A percentile compares a stretch with the other conserved stretches of the same genome.
These are phyloP conservation scores for Gryllus bimaculatus DNA, from an alignment of 1,140 invertebrate species.

Conservation along the genomic window DNA sequence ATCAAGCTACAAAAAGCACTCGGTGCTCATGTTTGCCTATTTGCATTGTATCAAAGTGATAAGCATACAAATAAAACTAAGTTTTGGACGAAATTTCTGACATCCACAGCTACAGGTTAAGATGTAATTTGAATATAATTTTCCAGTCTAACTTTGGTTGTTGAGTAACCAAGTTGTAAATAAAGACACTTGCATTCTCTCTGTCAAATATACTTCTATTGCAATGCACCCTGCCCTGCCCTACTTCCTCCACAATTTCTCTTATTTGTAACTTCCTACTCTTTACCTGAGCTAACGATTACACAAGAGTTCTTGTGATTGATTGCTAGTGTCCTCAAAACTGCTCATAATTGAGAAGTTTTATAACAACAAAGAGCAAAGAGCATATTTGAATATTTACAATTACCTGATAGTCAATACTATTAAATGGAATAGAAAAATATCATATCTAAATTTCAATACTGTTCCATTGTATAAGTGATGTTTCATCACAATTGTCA, in stretches of 20 bases:
- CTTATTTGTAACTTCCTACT: background rate
- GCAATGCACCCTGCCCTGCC: background rate
- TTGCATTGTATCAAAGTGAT: background rate
- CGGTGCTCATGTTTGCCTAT: background rate
- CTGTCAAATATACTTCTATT: background rate
- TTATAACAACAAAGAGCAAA: background rate
- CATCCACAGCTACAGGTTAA: background rate
- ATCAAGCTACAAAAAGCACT: background rate
- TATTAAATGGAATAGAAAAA: constrained; percentile 1
- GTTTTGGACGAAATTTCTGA: background rate
- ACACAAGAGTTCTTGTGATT: background rate
- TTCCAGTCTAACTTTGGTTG: background rate
- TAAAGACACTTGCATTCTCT: background rate
- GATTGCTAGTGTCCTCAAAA: background rate
- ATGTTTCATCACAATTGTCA: background rate
- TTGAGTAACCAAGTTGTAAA: constrained; percentile 1
- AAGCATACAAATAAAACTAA: background rate
- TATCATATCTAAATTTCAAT: background rate
- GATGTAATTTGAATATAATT: background rate
- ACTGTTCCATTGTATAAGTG: background rate
- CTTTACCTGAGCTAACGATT: background rate
- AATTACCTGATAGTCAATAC: background rate
- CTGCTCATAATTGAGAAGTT: background rate
- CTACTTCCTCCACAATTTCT: background rate
- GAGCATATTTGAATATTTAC: background rate